phyloP scores from a whole-genome alignment of 2,888 invertebrate species.

The Oconnorella tubifera region DNA sequence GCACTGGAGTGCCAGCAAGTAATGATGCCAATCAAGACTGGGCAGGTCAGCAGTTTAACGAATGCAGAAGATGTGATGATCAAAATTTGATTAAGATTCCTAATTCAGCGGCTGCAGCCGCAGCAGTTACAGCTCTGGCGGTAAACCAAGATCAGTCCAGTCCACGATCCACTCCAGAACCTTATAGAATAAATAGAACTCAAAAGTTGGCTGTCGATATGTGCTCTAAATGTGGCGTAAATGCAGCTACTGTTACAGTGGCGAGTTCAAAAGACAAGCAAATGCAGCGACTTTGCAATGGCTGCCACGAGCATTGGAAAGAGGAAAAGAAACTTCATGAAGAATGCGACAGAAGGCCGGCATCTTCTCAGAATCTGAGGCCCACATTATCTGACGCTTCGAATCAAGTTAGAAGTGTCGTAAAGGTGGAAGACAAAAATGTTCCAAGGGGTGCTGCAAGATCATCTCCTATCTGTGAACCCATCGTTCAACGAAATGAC shows the following conservation, averaged over 20 bases:
- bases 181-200: background rate
- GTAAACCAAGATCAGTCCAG: background rate
- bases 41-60: too few species aligned
- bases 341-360: background rate
- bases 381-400: too few species aligned
- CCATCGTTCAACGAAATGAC: background rate
- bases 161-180: background rate
- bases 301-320: slow-evolving; percentile 10
- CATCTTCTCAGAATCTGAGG: too few species aligned
- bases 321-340: background rate
- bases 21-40: too few species aligned
- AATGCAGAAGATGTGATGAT: too few species aligned
- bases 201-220: background rate
- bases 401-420: slow-evolving; percentile 9
- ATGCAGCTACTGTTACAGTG: slow-evolving; percentile 6
- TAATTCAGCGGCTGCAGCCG: too few species aligned
- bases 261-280: slow-evolving; percentile 1
- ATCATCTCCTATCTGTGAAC: background rate
- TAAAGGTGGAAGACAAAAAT: slow-evolving; percentile 11
- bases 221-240: slow-evolving; percentile 10
- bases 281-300: slow-evolving; percentile 8
- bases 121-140: slow-evolving; percentile 12
- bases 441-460: background rate
- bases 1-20: too few species aligned
- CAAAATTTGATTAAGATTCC: too few species aligned